These are phyloP conservation scores for Eupeodes latifasciatus DNA, from an alignment of 2,888 invertebrate species.

Conservation along the genomic window DNA sequence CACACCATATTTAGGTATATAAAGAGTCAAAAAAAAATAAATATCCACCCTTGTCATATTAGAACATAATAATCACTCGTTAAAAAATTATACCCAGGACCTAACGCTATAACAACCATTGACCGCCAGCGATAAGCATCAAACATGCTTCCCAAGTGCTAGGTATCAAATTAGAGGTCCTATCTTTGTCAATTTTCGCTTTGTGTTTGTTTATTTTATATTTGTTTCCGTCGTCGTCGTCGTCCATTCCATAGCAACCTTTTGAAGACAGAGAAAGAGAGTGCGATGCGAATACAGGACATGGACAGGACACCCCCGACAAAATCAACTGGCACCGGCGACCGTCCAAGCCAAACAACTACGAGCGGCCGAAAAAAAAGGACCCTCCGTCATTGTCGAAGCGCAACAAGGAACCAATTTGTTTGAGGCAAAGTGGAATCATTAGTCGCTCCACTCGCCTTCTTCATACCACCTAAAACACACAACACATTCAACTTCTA, in stretches of 20 bases:
- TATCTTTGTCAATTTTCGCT: constrained; percentile 51
- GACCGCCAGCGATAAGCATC: constrained; percentile 72
- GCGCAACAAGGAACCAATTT: constrained; percentile 75
- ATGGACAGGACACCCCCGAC: constrained; percentile 25
- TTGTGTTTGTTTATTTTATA: constrained; percentile 39
- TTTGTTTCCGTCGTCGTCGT: background rate
- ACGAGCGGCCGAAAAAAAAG: constrained; percentile 9
- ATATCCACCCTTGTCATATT: constrained; percentile 74
- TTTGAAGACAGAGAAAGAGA: constrained; percentile 1
- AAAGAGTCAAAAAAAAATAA: constrained; percentile 18
- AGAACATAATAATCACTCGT: constrained; percentile 76
- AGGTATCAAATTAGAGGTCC: constrained; percentile 75
- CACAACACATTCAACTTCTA: constrained; percentile 15
- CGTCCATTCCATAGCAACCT: constrained; percentile 47
- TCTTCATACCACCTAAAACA: constrained; percentile 14
- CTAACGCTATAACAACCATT: constrained; percentile 62
- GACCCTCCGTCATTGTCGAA: constrained; percentile 43
- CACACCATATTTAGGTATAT: constrained; percentile 6
- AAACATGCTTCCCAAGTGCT: constrained; percentile 75
- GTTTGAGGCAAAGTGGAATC: constrained; percentile 73
- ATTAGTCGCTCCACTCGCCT: constrained; percentile 73
- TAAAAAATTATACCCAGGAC: constrained; percentile 74
- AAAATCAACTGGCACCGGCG: constrained; percentile 11
- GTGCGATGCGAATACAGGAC: background rate
- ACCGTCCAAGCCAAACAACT: background rate